A percentile compares a stretch with the other conserved stretches of the same genome.
phyloP scores from a whole-genome alignment of 2,113 vertebrate genomes.

The Caretta caretta region DNA sequence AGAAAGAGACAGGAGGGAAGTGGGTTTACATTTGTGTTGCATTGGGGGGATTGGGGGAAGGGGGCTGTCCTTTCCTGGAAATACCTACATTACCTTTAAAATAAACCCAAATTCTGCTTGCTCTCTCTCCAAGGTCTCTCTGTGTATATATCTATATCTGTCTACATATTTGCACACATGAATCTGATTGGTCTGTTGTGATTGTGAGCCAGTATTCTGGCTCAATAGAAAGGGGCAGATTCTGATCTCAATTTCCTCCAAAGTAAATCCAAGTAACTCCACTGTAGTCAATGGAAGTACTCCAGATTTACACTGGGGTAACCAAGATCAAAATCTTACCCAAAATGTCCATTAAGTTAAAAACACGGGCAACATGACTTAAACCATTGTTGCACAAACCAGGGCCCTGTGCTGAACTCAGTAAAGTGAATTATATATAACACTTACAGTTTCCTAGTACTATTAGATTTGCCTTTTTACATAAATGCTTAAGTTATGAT shows the following conservation, averaged over 20 bases:
- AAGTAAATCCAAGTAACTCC: not conserved
- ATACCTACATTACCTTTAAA: constrained; percentile 18
- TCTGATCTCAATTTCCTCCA: not conserved
- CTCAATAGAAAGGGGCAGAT: constrained; percentile 27
- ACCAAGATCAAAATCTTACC: constrained; percentile 31
- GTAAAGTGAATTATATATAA: constrained; percentile 80
- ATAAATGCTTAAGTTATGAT: constrained; percentile 84
- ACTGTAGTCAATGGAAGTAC: constrained; percentile 26
- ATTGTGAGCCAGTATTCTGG: constrained; percentile 13
- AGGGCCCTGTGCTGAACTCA: constrained; percentile 66
- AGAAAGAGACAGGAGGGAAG: constrained; percentile 15
- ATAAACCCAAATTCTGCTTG: not conserved
- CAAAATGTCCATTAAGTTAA: constrained; percentile 56
- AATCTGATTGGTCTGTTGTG: not conserved
- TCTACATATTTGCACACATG: not conserved
- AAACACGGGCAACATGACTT: constrained; percentile 61
- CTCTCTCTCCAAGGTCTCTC: not conserved
- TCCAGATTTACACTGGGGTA: constrained; percentile 1
- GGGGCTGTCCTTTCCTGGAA: not conserved
- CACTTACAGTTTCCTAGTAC: constrained; percentile 78
- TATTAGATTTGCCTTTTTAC: constrained; percentile 83
- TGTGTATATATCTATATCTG: not conserved
- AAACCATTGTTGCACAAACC: constrained; percentile 65
- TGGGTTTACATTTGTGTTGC: constrained; percentile 29
- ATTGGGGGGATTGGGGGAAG: not conserved